Percentiles rank a stretch among this genome's conserved stretches.
phyloP scores from a whole-genome alignment of 2,797 vertebrate species.

The Mallotus villosus region DNA sequence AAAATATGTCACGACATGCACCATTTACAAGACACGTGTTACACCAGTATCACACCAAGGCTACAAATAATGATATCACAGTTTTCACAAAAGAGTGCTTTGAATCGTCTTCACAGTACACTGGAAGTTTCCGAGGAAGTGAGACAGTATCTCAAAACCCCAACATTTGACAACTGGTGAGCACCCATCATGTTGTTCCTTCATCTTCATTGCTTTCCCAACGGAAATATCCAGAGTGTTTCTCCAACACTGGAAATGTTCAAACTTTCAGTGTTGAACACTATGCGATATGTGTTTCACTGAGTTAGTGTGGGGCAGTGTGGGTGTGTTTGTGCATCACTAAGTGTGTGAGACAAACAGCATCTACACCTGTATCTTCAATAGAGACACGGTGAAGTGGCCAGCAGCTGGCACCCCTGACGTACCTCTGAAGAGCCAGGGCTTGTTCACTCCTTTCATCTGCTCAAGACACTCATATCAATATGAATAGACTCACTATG shows the following conservation, averaged over 20 bases:
- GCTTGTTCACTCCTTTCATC: constrained; percentile 55
- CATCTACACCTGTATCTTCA: constrained; percentile 36
- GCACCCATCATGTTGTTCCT: constrained; percentile 25
- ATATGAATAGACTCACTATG: constrained; percentile 65
- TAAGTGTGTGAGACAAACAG: constrained; percentile 16
- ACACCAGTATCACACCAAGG: not conserved
- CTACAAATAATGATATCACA: too few species aligned
- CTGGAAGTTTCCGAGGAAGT: constrained; percentile 79
- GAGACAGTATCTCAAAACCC: constrained; percentile 79
- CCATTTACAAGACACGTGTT: not conserved
- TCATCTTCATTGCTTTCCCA: not conserved
- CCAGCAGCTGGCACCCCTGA: constrained; percentile 35
- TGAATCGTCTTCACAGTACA: constrained; percentile 56
- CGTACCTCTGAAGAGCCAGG: constrained; percentile 46
- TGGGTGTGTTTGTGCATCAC: not conserved
- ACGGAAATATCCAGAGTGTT: not conserved
- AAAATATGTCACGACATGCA: not conserved
- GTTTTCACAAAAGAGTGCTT: not conserved
- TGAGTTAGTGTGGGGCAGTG: not conserved
- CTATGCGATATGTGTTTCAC: not conserved
- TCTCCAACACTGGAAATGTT: too few species aligned
- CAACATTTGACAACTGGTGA: constrained; percentile 82
- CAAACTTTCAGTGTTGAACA: not conserved
- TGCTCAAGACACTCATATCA: constrained; percentile 62
- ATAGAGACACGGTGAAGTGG: not conserved